Evolutionary conservation across 2,113 vertebrate genomes (phyloP).

Genomic region (Neomonachus schauinslandi): DNA sequence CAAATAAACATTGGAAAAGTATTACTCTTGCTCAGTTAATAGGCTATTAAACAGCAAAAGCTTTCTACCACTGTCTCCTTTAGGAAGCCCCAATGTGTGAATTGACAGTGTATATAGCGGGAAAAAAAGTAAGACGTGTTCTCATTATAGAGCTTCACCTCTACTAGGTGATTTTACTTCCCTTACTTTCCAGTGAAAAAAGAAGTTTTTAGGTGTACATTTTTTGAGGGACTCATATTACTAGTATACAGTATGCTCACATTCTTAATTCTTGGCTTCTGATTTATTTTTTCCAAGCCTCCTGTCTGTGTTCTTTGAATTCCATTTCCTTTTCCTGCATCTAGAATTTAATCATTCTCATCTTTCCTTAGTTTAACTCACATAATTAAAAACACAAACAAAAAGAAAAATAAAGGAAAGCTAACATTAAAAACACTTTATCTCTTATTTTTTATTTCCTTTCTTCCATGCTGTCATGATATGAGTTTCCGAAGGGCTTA

Average conservation of each 20-base stretch:
- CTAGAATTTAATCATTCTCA: background rate
- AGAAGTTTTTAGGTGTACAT: background rate
- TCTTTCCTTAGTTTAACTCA: background rate
- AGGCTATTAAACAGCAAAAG: background rate
- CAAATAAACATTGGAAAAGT: background rate
- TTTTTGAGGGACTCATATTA: background rate
- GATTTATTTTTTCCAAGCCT: background rate
- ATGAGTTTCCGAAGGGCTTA: background rate
- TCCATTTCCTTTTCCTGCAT: background rate
- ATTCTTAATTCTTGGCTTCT: background rate
- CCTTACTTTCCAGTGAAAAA: background rate
- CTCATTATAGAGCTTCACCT: background rate
- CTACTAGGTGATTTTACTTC: background rate
- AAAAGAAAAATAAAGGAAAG: constrained; percentile 21
- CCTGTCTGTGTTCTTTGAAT: background rate
- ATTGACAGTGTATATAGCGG: background rate
- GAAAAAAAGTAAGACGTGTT: background rate
- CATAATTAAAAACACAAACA: background rate
- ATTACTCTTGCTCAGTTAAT: background rate
- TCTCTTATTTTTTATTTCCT: background rate
- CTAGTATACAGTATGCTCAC: background rate
- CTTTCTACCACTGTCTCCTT: background rate
- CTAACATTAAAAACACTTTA: background rate
- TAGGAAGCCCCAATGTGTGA: background rate
- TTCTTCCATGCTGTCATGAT: background rate